These are phyloP conservation scores for Mionectes macconnelli DNA, from an alignment of 2,113 vertebrate species.

Conservation along the genomic window DNA sequence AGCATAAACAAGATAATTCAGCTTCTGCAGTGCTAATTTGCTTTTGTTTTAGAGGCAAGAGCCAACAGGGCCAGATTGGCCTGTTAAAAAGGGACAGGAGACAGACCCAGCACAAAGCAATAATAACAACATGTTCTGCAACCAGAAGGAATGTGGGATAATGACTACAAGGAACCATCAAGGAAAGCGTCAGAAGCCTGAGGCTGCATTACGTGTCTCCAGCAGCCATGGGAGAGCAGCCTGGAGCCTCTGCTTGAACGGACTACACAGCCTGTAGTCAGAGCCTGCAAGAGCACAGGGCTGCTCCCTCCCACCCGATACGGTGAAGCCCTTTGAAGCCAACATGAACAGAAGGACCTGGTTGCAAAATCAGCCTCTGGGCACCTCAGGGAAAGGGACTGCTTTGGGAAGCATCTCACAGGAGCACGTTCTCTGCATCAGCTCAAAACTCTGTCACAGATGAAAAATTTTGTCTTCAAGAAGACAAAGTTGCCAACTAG, in stretches of 20 bases:
- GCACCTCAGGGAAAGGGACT: background rate
- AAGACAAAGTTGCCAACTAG: background rate
- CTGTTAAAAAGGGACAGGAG: constrained; percentile 25
- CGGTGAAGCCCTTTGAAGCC: background rate
- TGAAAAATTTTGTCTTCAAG: background rate
- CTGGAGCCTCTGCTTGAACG: background rate
- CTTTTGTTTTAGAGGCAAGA: constrained; percentile 40
- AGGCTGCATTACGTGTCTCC: constrained; percentile 10
- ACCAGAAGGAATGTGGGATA: constrained; percentile 59
- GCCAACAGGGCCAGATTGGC: constrained; percentile 10
- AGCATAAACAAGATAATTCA: constrained; percentile 12
- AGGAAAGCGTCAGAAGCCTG: constrained; percentile 33
- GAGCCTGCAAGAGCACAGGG: background rate
- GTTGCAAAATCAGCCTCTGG: constrained; percentile 3
- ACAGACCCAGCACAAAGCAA: constrained; percentile 34
- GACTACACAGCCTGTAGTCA: background rate
- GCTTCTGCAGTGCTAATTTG: constrained; percentile 6
- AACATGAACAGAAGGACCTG: background rate
- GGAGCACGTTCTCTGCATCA: background rate
- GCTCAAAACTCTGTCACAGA: background rate
- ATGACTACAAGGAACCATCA: constrained; percentile 41
- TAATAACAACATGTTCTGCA: constrained; percentile 59
- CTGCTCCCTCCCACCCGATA: background rate
- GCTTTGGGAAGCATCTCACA: background rate
- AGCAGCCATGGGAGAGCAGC: constrained; percentile 50